These are phyloP conservation scores for Etheostoma nigrum DNA, from an alignment of 2,797 vertebrate genomes.

Conservation along the genomic window DNA sequence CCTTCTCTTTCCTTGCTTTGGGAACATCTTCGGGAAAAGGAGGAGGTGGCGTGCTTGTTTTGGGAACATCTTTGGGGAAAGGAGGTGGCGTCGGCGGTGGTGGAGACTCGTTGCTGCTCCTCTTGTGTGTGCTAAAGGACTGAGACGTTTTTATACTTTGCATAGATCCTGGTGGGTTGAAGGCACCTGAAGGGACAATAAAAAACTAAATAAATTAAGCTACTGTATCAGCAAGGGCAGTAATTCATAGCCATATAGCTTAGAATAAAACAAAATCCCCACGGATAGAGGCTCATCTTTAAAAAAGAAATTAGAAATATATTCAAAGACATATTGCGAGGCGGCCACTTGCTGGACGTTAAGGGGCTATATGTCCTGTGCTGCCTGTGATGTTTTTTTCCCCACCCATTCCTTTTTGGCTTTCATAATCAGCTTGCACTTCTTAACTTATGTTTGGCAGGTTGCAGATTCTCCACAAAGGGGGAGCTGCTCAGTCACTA, in stretches of 20 bases:
- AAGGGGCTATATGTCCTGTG: too few species aligned
- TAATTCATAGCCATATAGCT: neutral
- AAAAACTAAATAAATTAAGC: neutral
- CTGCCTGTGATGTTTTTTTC: too few species aligned
- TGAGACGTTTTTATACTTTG: constrained; percentile 65
- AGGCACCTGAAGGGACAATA: constrained; percentile 73
- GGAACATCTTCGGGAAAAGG: constrained; percentile 75
- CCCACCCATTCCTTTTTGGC: neutral
- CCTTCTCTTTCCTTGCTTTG: constrained; percentile 82
- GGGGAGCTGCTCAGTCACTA: constrained; percentile 9
- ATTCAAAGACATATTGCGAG: too few species aligned
- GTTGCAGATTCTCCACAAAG: constrained; percentile 13
- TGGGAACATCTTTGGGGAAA: constrained; percentile 73
- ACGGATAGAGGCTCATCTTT: neutral
- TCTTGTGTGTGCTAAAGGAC: constrained; percentile 56
- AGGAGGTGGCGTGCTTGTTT: constrained; percentile 50
- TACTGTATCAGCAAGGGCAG: neutral
- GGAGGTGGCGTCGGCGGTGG: constrained; percentile 70
- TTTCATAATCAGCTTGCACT: neutral
- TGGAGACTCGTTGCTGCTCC: constrained; percentile 39
- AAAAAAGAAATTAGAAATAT: too few species aligned
- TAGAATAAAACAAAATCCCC: neutral
- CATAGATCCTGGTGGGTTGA: constrained; percentile 56
- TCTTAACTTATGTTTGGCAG: neutral
- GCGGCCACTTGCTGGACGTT: too few species aligned